Conservation (phyloP, 2,888 invertebrate species). For the Dimorphilus gyrociliatus region DNA sequence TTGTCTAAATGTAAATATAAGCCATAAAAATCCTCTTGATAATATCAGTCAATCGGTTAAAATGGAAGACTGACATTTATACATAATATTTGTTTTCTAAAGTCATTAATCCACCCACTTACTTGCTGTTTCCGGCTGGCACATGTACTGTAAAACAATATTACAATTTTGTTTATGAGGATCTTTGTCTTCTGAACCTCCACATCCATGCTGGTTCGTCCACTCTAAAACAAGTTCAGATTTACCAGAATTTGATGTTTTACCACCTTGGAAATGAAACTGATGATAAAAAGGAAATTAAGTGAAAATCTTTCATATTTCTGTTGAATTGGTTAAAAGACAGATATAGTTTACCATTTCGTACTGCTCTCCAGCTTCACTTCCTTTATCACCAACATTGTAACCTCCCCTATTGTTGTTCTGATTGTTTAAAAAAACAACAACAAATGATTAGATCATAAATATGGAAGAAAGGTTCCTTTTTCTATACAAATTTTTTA, state of each 20-base stretch:
- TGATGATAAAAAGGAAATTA: conserved; percentile 11
- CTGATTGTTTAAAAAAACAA: conserved; percentile 20
- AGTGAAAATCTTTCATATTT: background rate
- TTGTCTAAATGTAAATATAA: no score
- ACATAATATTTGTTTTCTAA: no score
- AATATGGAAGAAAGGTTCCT: background rate
- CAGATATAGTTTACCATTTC: conserved; percentile 23
- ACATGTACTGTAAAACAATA: conserved; percentile 33
- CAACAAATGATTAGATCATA: conserved; percentile 2
- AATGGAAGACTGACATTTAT: no score
- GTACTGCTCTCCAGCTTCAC: conserved; percentile 22
- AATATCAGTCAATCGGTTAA: no score
- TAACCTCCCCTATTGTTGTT: conserved; percentile 37
- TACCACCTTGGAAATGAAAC: conserved; percentile 34
- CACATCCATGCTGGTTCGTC: conserved; percentile 38
- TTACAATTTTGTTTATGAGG: conserved; percentile 34
- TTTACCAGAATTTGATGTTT: conserved; percentile 13
- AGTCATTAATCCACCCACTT: no score
- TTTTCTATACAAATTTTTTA: conserved; percentile 7
- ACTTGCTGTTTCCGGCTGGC: conserved; percentile 22
- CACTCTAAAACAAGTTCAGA: conserved; percentile 27
- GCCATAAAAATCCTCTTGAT: no score
- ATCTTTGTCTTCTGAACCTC: conserved; percentile 27
- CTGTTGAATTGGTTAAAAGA: background rate
- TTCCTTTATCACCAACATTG: conserved; percentile 30